A percentile compares a stretch with the other conserved stretches of the same genome.
Conservation (phyloP, 2,888 invertebrate genomes). For the Sinodicranocentrus sp. region DNA sequence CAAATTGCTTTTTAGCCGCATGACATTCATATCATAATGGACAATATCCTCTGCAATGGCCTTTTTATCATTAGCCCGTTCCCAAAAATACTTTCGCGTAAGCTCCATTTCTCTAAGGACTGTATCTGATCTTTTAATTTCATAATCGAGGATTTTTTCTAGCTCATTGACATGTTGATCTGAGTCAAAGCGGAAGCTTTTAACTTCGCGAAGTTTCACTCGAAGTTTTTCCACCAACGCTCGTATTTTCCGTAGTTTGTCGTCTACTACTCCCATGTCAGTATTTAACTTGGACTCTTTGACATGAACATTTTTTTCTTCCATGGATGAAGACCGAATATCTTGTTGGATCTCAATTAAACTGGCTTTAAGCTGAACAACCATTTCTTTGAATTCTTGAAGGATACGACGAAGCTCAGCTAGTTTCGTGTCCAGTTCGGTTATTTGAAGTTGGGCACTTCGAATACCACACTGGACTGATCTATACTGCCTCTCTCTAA, state of each 20-base stretch:
- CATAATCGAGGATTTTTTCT: slow-evolving; percentile 44
- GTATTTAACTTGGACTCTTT: background rate
- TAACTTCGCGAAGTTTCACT: slow-evolving; percentile 1
- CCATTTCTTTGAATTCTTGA: slow-evolving; percentile 5
- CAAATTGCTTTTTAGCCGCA: slow-evolving; percentile 17
- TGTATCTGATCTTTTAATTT: slow-evolving; percentile 3
- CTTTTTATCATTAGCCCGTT: slow-evolving; percentile 58
- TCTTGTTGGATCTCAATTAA: slow-evolving; percentile 38
- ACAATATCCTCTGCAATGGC: slow-evolving; percentile 25
- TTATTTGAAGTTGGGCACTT: slow-evolving; percentile 20
- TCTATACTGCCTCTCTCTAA: slow-evolving; percentile 48
- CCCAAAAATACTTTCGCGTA: slow-evolving; percentile 51
- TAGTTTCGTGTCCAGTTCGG: slow-evolving; percentile 50
- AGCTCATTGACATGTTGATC: slow-evolving; percentile 38
- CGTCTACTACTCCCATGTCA: slow-evolving; percentile 14
- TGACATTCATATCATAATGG: slow-evolving; percentile 38
- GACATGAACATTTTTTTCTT: slow-evolving; percentile 21
- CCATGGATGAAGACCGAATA: slow-evolving; percentile 20
- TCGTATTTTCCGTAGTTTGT: background rate
- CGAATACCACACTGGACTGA: slow-evolving; percentile 49
- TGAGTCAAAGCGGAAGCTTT: background rate
- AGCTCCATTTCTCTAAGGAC: slow-evolving; percentile 46
- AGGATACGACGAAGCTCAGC: slow-evolving; percentile 15
- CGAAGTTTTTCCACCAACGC: slow-evolving; percentile 10
- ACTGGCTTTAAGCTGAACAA: slow-evolving; percentile 15